Evolutionary conservation across 2,797 vertebrate genomes (phyloP).

Genomic region (Smutsia gigantea): DNA sequence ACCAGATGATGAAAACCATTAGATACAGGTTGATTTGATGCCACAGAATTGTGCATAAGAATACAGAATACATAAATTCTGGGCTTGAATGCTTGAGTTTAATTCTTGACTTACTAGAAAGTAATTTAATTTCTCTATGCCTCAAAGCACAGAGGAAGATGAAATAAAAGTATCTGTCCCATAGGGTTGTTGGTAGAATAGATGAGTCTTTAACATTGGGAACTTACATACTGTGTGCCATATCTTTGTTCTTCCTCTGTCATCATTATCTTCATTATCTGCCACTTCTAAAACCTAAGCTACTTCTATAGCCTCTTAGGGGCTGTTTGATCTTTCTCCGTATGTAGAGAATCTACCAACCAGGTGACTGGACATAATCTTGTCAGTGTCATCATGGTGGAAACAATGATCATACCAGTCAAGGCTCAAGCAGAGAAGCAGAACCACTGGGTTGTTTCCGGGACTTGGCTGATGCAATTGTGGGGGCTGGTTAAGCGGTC

Average conservation of each 20-base stretch:
- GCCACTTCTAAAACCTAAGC: not conserved
- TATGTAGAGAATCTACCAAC: not conserved
- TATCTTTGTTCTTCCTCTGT: not conserved
- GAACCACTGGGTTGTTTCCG: not conserved
- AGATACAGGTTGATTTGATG: not conserved
- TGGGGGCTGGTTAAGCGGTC: not conserved
- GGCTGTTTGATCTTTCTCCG: not conserved
- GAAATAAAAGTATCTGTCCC: not conserved
- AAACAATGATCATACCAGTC: not conserved
- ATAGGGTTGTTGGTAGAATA: not conserved
- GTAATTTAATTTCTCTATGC: not conserved
- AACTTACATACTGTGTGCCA: not conserved
- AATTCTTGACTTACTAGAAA: not conserved
- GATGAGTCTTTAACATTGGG: not conserved
- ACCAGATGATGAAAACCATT: not conserved
- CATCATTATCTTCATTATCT: not conserved
- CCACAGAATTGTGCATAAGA: not conserved
- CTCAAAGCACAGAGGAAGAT: not conserved
- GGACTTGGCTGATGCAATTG: not conserved
- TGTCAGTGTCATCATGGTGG: not conserved
- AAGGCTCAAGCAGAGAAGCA: not conserved
- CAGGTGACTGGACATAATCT: not conserved
- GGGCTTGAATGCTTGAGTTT: not conserved
- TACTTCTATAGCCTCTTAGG: not conserved
- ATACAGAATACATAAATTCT: not conserved